A percentile compares a stretch with the other conserved stretches of the same genome.
These are phyloP conservation scores for Drosophila truncata DNA, from an alignment of 1,140 invertebrate species.

Conservation along the genomic window DNA sequence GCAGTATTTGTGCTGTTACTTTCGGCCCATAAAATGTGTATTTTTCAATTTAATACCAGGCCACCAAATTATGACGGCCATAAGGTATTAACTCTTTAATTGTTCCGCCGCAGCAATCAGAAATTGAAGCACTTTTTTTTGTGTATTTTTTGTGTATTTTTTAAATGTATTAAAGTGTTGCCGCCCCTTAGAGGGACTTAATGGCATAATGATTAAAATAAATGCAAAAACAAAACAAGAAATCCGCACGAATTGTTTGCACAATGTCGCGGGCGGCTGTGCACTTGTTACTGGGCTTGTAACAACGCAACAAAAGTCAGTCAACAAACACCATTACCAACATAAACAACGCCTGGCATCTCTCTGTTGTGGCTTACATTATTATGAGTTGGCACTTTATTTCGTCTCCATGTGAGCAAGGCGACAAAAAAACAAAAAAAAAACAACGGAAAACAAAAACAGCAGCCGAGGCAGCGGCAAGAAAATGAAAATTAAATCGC, in stretches of 20 bases:
- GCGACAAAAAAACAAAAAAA: constrained; percentile 23
- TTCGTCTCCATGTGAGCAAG: constrained; percentile 64
- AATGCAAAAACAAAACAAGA: constrained; percentile 38
- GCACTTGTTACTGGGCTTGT: constrained; percentile 42
- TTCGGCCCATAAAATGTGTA: constrained; percentile 34
- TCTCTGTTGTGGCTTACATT: constrained; percentile 65
- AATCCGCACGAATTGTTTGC: constrained; percentile 47
- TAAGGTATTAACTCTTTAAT: constrained; percentile 26
- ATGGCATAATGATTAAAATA: constrained; percentile 53
- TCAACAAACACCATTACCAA: constrained; percentile 63
- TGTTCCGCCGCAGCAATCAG: constrained; percentile 14
- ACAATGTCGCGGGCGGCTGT: constrained; percentile 56
- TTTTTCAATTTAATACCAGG: constrained; percentile 16
- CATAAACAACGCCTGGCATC: constrained; percentile 46
- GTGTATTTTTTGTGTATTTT: constrained; percentile 17
- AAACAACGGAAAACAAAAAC: constrained; percentile 30
- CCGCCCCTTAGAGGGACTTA: constrained; percentile 30
- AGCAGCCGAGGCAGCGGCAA: constrained; percentile 17
- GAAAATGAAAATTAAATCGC: constrained; percentile 62
- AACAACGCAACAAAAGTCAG: constrained; percentile 56
- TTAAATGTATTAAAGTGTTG: constrained; percentile 16
- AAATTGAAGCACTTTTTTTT: constrained; percentile 14
- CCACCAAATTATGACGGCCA: constrained; percentile 25
- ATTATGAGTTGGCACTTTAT: constrained; percentile 74
- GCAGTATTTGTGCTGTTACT: constrained; percentile 44